Evolutionary conservation across 1,140 invertebrate genomes (phyloP), one percentile per base, ranked within the genome.

Genomic region (Harlomillsia oculata): DNA sequence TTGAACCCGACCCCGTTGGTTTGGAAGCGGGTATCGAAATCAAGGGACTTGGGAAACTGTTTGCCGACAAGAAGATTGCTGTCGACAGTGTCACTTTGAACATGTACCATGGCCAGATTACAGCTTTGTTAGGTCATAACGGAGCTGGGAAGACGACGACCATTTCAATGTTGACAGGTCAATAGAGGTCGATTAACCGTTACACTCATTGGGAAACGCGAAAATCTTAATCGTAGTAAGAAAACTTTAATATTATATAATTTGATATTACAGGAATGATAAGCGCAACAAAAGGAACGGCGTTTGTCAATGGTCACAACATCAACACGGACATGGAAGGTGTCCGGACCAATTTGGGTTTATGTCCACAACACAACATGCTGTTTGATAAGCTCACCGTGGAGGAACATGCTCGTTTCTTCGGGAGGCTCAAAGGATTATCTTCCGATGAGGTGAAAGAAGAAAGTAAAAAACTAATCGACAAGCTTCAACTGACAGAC

Each of bases 361-460:
- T 92, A 5, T 98, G 94, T 73, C 93, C 93, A 14, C 95, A 98
- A 71, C 89, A 95, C 69, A 89, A 97, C 71, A 84, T 96, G 53
- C 76, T 97, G 1, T 95, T 96, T 70, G 82, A 89, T 52, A 83
- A 87, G 63, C 75, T 97, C 43, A 95, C 85, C 16, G 91, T 96
- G 0, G 74, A 77, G 21, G 87, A 98, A 71, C 92, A 97, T 72
- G 75, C 97, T 6, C 74, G 82, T 52, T 93, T 95, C 72, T 95
- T 88, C 70, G 81, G 83, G 61, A 73, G 78, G 74, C 63, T 79
- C 49, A 78, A 78, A 66, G 74, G 74, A 9, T 68, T 66, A 53
- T 59, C 66, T 28, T 53, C 30, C 14, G 56, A 68, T 30, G 50
- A 69, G 51, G 68, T 74, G 0, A 60, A 69, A 29, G 49, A 56